Base-by-base conservation (phyloP, 2,888 invertebrate genomes). In the Eupithecia subumbrata region DNA sequence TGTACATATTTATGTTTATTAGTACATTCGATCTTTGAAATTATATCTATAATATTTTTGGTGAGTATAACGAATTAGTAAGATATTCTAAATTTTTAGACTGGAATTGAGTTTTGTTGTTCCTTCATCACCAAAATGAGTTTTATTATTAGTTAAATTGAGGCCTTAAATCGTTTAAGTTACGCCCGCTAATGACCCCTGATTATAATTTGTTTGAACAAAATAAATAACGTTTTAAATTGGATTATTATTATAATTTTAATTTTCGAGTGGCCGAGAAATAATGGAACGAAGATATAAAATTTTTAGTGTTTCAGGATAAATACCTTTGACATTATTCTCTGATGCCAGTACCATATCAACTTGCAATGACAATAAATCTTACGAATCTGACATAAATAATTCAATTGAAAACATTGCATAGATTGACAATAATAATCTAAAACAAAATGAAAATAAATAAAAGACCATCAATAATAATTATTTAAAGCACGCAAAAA, bases 141-240 rank as follows among this genome's bases (percentile, higher is more conserved):
- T 71, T 73, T 73, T 69, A 68, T 52, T 18, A 73, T 73, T 68
- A 71, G 64, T 52, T 40, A 71, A 69, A 18, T 63, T 71, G 43
- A 14, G 22, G 30, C 8, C 48, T 66, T 18, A 67, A 72, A 60
- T 67, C 56, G 60, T 56, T 63, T 37, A 45, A 69, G 16, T 69
- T 69, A 18, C 18, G 22, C 52, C 64, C 63, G 70, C 48, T 74
- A 77, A 75, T 68, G 52, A 64, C 14, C 67, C 25, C 5, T 74
- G 48, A 75, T 63, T 63, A 14, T 18, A 63, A 73, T 76, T 73
- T 68, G 25, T 67, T 77, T 74, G 48, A 77, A 72, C 69, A 22
- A 73, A 73, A 77, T 72, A 69, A 72, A 71, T 64, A 67, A 70
- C 40, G 66, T 73, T 69, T 30, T 40, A 8, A 66, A 72, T 60